These are phyloP conservation scores for Nemotelus nigrinus DNA, from an alignment of 2,888 invertebrate genomes.

Conservation along the genomic window DNA sequence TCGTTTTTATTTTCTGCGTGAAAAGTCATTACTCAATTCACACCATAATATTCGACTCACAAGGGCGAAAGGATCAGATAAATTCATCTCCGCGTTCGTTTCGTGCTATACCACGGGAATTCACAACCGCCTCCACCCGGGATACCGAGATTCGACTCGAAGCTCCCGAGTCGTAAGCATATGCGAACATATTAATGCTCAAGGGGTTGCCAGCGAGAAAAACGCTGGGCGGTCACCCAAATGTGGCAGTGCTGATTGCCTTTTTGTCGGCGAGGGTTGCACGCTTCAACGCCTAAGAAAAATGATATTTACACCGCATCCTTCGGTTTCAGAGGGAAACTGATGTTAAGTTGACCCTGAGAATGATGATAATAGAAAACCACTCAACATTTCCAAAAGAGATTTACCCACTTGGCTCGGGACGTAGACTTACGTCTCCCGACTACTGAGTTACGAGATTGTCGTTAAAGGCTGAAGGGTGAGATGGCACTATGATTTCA, in stretches of 20 bases:
- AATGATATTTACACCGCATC: slow-evolving; percentile 55
- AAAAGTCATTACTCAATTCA: slow-evolving; percentile 43
- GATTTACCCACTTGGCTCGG: slow-evolving; percentile 19
- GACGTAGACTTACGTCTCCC: background rate
- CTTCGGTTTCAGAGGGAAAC: background rate
- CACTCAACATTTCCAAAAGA: slow-evolving; percentile 41
- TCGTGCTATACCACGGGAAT: background rate
- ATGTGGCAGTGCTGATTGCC: slow-evolving; percentile 43
- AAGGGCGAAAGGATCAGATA: slow-evolving; percentile 31
- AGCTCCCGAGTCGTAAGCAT: slow-evolving; percentile 31
- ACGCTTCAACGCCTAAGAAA: slow-evolving; percentile 63
- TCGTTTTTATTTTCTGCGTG: slow-evolving; percentile 9
- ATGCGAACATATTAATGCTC: slow-evolving; percentile 32
- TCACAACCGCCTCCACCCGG: background rate
- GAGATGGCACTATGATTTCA: slow-evolving; percentile 37
- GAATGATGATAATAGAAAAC: slow-evolving; percentile 45
- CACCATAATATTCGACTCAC: slow-evolving; percentile 36
- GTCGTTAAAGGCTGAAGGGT: slow-evolving; percentile 32
- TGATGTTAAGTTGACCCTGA: slow-evolving; percentile 29
- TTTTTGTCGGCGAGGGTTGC: slow-evolving; percentile 55
- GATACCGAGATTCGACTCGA: slow-evolving; percentile 10
- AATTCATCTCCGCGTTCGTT: background rate
- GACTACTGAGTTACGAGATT: slow-evolving; percentile 13
- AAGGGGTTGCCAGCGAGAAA: slow-evolving; percentile 35
- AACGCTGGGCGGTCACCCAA: slow-evolving; percentile 41